Evolutionary conservation across 2,888 invertebrate species (phyloP), one percentile per base, ranked within the genome.

Genomic region (Dastarcus helophoroides): DNA sequence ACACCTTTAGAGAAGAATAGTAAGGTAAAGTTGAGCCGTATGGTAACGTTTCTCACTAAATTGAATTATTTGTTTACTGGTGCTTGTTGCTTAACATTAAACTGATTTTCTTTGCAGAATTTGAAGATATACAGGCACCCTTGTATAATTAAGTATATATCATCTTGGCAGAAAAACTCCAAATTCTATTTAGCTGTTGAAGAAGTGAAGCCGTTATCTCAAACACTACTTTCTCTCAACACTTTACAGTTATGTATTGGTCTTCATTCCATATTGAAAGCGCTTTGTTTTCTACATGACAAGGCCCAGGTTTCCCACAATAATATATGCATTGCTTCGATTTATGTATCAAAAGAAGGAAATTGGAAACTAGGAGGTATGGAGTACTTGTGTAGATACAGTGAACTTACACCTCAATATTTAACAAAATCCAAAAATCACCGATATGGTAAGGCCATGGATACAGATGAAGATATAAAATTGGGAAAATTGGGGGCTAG

Each of bases 351-450:
- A 14, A 71, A 73, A 9, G 84, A 88, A 62, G 88, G 89, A 1
- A 75, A 73, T 34, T 91, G 91, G 91, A 84, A 85, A 53, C 65
- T 91, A 15, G 86, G 84, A 7, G 86, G 86, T 3, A 67, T 90
- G 50, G 89, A 91, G 56, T 83, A 79, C 55, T 66, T 84, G 7
- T 81, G 77, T 58, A 68, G 72, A 42, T 74, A 74, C 44, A 65
- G 63, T 33, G 81, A 84, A 39, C 58, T 83, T 9, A 77, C 71
- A 26, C 54, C 67, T 29, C 67, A 71, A 22, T 74, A 79, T 50
- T 62, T 84, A 24, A 73, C 72, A 49, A 75, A 79, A 58, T 72
- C 77, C 8, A 71, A 72, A 50, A 66, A 67, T 35, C 52, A 51
- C 41, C 42, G 84, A 38, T 81, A 81, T 56, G 74, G 76, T 46